These are phyloP conservation scores for Chaetogeoica ovagalla DNA, from an alignment of 2,888 invertebrate genomes.

Conservation along the genomic window DNA sequence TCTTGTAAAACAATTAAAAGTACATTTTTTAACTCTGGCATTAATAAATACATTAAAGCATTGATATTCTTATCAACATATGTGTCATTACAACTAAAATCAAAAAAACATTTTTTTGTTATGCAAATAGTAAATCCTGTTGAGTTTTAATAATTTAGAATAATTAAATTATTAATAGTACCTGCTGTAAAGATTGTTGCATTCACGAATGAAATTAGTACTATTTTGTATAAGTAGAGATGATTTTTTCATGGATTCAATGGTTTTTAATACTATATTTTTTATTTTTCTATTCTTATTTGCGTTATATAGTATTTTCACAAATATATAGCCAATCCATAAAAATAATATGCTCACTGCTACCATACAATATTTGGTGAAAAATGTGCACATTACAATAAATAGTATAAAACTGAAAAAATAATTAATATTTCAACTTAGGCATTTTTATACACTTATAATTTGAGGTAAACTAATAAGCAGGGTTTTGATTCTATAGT, in stretches of 20 bases:
- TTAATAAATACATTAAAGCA: slow-evolving; percentile 21
- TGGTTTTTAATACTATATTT: slow-evolving; percentile 1
- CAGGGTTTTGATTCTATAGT: too few relatives aligned
- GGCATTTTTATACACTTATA: too few relatives aligned
- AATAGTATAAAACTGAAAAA: slow-evolving; percentile 21
- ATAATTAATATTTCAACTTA: not conserved
- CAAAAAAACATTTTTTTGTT: not conserved
- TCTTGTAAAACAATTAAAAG: slow-evolving; percentile 17
- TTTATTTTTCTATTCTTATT: not conserved
- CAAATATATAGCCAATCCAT: slow-evolving; percentile 21
- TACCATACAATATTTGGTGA: slow-evolving; percentile 8
- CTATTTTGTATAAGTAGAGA: slow-evolving; percentile 37
- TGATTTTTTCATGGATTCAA: slow-evolving; percentile 41
- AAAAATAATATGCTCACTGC: not conserved
- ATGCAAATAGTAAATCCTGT: too few relatives aligned
- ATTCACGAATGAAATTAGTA: slow-evolving; percentile 34
- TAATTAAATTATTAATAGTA: not conserved
- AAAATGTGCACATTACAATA: slow-evolving; percentile 6
- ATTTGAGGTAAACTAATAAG: too few relatives aligned
- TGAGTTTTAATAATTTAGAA: too few relatives aligned
- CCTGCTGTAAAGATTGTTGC: slow-evolving; percentile 18
- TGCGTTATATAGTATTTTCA: not conserved
- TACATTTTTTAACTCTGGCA: slow-evolving; percentile 37
- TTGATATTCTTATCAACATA: slow-evolving; percentile 15
- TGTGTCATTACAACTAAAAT: slow-evolving; percentile 19